Evolutionary conservation across 2,797 vertebrate species (phyloP), one percentile per base, ranked within the genome.

Genomic region (Danio aesculapii): DNA sequence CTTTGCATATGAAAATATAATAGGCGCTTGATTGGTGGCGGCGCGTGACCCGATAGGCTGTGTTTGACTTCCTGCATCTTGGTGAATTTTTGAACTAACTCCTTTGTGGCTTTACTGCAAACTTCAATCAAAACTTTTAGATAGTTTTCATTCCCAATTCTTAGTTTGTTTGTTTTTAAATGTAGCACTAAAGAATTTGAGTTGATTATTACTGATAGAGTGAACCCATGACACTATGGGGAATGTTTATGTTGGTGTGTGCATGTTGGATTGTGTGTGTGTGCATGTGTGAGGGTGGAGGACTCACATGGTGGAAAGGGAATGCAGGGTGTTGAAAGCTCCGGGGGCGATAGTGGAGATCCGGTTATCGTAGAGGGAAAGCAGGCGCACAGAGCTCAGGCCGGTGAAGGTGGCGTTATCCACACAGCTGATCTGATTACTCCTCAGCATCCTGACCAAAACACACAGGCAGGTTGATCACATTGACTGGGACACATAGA

Each of bases 341-440:
- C 97, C 97, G 0, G 97, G 98, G 47, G 96, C 95, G 72, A 99
- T 94, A 0, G 97, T 98, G 86, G 97, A 95, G 86, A 99, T 99
- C 67, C 96, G 93, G 92, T 99, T 99, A 90, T 99, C 98, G 0
- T 99, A 99, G 11, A 99, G 93, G 0, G 98, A 99, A 73, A 99
- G 95, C 88, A 99, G 90, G 13, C 98, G 97, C 21, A 99, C 98
- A 0, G 98, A 99, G 88, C 97, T 97, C 87, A 99, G 93, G 43
- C 98, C 98, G 0, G 95, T 96, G 85, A 99, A 99, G 3, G 97
- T 99, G 39, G 95, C 93, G 6, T 99, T 99, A 84, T 96, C 97
- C 59, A 99, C 97, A 89, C 98, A 99, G 92, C 92, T 97, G 89
- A 99, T 97, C 75, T 96, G 97, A 93, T 99, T 99, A 90, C 96